Conservation (phyloP, 2,797 vertebrate species). For the Anguilla marmorata region DNA sequence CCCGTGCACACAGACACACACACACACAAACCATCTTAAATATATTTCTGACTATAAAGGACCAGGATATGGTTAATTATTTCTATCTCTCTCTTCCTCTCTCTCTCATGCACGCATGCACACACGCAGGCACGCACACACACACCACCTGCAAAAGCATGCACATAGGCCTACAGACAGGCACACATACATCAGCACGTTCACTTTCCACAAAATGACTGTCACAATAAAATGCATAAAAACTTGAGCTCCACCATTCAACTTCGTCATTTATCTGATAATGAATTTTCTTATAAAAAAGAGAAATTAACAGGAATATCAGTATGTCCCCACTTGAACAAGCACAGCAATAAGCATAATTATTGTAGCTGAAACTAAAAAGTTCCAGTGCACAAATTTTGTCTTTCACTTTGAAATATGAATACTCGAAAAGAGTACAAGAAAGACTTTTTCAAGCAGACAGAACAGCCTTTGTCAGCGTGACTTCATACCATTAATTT, state of each 20-base stretch:
- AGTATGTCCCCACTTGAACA: conserved; percentile 17
- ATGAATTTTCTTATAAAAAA: conserved; percentile 39
- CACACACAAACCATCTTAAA: conserved; percentile 28
- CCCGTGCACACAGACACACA: neutral
- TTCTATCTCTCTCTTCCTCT: neutral
- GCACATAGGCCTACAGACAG: conserved; percentile 53
- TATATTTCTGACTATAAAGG: too few species aligned
- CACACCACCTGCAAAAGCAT: conserved; percentile 23
- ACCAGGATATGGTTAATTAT: neutral
- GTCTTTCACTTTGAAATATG: conserved; percentile 21
- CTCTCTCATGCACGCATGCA: conserved; percentile 25
- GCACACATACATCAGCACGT: conserved; percentile 48
- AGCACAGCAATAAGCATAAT: conserved; percentile 16
- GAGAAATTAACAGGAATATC: conserved; percentile 25
- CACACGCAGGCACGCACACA: conserved; percentile 54
- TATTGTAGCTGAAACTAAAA: conserved; percentile 11
- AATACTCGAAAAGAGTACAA: conserved; percentile 34
- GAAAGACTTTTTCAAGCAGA: conserved; percentile 15
- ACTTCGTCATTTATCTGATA: conserved; percentile 46
- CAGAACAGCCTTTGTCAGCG: neutral
- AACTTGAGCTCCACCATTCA: conserved; percentile 41
- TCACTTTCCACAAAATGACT: conserved; percentile 54
- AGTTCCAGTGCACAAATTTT: conserved; percentile 25
- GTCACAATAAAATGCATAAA: conserved; percentile 50
- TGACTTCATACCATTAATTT: conserved; percentile 14